phyloP scores from a whole-genome alignment of 2,113 vertebrate species.

The Morone chrysops region DNA sequence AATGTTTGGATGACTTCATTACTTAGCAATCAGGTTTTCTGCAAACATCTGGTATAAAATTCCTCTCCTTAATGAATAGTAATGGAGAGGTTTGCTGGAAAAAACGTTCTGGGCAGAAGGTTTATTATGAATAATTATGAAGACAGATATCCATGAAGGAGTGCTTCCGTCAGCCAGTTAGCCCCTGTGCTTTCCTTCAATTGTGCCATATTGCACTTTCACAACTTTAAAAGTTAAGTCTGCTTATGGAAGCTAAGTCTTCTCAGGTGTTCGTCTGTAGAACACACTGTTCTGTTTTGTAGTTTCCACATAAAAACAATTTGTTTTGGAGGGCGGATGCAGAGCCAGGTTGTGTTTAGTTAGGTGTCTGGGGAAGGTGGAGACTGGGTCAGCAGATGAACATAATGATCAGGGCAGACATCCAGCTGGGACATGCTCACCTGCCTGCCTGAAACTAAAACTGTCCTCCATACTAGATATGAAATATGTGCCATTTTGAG shows the following conservation, averaged over 20 bases:
- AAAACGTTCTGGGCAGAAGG: background rate
- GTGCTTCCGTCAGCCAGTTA: constrained; percentile 17
- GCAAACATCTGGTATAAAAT: background rate
- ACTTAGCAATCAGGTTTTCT: background rate
- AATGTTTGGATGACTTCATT: background rate
- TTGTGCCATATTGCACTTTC: constrained; percentile 38
- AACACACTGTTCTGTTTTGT: constrained; percentile 30
- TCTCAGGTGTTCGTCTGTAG: constrained; percentile 9
- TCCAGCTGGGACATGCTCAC: constrained; percentile 39
- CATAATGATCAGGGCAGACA: constrained; percentile 9
- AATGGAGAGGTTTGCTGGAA: background rate
- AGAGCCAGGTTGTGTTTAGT: constrained; percentile 28
- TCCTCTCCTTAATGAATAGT: background rate
- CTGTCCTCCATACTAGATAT: background rate
- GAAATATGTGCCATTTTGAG: background rate
- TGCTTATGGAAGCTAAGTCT: background rate
- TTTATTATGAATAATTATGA: background rate
- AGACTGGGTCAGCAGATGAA: constrained; percentile 21
- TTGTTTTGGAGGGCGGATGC: constrained; percentile 14
- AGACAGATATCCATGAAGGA: background rate
- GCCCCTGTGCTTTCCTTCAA: background rate
- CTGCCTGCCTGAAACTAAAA: constrained; percentile 6
- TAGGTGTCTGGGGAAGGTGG: constrained; percentile 44
- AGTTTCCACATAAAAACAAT: background rate
- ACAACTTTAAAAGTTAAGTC: constrained; percentile 4